phyloP scores from a whole-genome alignment of 2,113 vertebrate genomes.

The Psophia crepitans region DNA sequence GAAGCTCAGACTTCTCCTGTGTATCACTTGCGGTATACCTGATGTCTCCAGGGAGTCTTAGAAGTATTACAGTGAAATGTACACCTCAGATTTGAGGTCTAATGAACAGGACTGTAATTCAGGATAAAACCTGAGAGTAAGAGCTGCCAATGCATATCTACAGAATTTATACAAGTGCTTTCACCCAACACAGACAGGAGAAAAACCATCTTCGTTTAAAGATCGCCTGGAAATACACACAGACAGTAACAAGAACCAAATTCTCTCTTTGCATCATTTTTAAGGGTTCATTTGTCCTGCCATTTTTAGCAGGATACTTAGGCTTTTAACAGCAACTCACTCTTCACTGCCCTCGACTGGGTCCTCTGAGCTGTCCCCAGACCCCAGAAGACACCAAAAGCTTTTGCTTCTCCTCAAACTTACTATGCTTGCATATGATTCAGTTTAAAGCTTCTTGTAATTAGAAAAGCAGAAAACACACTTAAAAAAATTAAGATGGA shows the following conservation, averaged over 20 bases:
- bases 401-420: neutral
- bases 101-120: slow-evolving; percentile 8
- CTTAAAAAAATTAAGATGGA: neutral
- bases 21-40: neutral
- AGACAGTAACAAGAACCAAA: neutral
- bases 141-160: neutral
- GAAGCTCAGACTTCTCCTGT: neutral
- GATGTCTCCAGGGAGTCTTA: slow-evolving; percentile 17
- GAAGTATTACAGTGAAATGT: neutral
- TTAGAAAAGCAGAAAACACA: neutral
- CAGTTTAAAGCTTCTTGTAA: neutral
- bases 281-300: neutral
- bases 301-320: neutral
- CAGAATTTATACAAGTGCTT: neutral
- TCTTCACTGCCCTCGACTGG: fast-evolving
- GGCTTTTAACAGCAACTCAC: neutral
- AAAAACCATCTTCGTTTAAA: neutral
- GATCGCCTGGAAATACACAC: neutral
- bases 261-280: neutral
- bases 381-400: neutral
- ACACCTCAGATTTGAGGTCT: neutral
- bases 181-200: neutral
- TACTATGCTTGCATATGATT: neutral
- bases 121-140: neutral
- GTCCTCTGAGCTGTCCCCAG: neutral